Base-by-base conservation (phyloP, 1,140 invertebrate species). In the Polyergus mexicanus region DNA sequence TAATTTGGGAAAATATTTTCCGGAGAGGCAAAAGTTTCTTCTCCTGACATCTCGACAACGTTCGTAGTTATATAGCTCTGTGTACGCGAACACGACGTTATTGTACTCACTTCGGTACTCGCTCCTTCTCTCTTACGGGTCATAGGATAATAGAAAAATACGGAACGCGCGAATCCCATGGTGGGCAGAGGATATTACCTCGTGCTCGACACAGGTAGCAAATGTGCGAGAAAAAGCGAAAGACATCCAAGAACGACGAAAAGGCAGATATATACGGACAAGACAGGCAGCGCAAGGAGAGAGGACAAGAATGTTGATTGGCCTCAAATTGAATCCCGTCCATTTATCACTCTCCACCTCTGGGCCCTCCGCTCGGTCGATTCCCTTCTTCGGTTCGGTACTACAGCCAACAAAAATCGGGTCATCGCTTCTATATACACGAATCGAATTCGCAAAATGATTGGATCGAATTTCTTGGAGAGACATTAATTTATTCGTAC, bases 221-320 rank as follows among this genome's bases (percentile, higher is more conserved):
- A 92, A 91, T 84, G 88, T 75, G 84, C 68, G 76, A 91, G 91
- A 92, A 92, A 91, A 92, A 92, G 91, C 86, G 84, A 86, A 88
- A 76, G 91, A 92, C 88, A 91, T 65, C 69, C 60, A 41, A 13
- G 65, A 62, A 90, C 83, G 87, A 65, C 80, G 85, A 83, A 87
- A 91, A 77, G 84, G 72, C 68, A 91, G 90, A 85, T 85, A 76
- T 51, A 51, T 75, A 87, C 85, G 86, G 84, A 91, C 75, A 77
- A 88, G 85, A 90, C 85, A 84, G 77, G 88, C 80, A 88, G 87
- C 32, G 84, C 84, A 72, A 80, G 68, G 86, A 92, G 81, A 88
- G 86, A 89, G 74, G 88, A 93, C 92, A 92, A 93, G 92, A 94
- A 94, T 93, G 93, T 94, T 94, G 93, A 93, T 94, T 94, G 93